Evolutionary conservation across 2,113 vertebrate species (phyloP).

Genomic region (Ornithorhynchus anatinus): DNA sequence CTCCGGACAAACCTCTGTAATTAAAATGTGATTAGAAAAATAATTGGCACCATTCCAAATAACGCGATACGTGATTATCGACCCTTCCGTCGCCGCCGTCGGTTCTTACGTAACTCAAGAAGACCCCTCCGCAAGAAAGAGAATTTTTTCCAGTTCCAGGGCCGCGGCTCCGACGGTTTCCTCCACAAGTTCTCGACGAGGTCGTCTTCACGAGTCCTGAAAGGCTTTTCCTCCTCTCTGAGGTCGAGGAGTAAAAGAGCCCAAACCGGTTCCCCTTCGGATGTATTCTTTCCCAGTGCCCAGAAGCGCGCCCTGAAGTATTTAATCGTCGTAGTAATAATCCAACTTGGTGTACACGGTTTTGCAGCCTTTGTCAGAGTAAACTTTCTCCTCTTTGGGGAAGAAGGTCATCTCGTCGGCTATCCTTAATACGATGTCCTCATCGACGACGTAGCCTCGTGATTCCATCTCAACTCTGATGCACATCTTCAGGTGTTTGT

Average conservation of each 20-base stretch:
- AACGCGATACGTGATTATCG: not conserved
- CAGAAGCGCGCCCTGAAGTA: not conserved
- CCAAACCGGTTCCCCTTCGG: not conserved
- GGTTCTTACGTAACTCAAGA: not conserved
- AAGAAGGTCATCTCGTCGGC: conserved; percentile 87
- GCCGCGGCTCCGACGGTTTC: too few relatives aligned
- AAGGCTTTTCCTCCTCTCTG: not conserved
- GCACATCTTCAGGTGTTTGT: conserved; percentile 88
- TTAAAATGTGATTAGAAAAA: conserved; percentile 39
- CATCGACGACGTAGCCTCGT: conserved; percentile 54
- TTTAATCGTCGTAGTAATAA: conserved; percentile 79
- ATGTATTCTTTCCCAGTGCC: conserved; percentile 26
- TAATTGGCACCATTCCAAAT: not conserved
- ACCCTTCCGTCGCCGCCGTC: not conserved
- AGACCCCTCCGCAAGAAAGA: not conserved
- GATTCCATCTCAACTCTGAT: conserved; percentile 76
- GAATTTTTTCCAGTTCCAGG: too few relatives aligned
- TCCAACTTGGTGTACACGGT: conserved; percentile 88
- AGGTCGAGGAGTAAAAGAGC: not conserved
- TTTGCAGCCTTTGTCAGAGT: conserved; percentile 93
- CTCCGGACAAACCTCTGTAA: conserved; percentile 19
- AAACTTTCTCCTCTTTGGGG: conserved; percentile 86
- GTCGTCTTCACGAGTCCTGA: too few relatives aligned
- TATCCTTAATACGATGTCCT: conserved; percentile 70
- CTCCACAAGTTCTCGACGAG: too few relatives aligned